Evolutionary conservation across 2,888 invertebrate genomes (phyloP).

Genomic region (Prostheceraeus crozeri): DNA sequence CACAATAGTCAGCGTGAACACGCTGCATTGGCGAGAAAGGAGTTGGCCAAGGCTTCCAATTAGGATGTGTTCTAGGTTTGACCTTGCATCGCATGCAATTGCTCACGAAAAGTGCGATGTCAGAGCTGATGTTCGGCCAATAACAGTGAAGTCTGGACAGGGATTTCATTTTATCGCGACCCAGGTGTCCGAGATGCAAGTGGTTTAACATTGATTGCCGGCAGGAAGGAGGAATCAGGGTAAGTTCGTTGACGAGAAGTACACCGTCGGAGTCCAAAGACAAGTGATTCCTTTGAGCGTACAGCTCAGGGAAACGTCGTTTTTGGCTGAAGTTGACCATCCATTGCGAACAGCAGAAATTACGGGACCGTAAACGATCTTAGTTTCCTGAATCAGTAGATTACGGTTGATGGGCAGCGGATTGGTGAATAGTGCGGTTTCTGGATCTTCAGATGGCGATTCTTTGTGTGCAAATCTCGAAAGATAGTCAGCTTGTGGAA

Average conservation of each 20-base stretch:
- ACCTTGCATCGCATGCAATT: too few relatives aligned
- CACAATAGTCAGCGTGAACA: slow-evolving; percentile 23
- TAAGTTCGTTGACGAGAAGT: neutral
- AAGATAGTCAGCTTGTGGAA: slow-evolving; percentile 15
- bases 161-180: slow-evolving; percentile 21
- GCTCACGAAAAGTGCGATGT: too few relatives aligned
- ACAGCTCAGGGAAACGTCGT: slow-evolving; percentile 1
- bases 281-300: neutral
- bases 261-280: slow-evolving; percentile 12
- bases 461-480: slow-evolving; percentile 4
- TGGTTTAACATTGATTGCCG: slow-evolving; percentile 3
- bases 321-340: slow-evolving; percentile 7
- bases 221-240: slow-evolving; percentile 17
- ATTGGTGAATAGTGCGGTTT: slow-evolving; percentile 7
- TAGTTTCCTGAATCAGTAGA: slow-evolving; percentile 3
- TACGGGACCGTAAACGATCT: neutral
- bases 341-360: slow-evolving; percentile 2
- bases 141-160: too few relatives aligned
- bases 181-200: slow-evolving; percentile 8
- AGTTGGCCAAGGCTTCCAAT: slow-evolving; percentile 19
- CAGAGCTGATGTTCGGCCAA: too few relatives aligned
- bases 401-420: slow-evolving; percentile 3
- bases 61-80: too few relatives aligned
- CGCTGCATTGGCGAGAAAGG: slow-evolving; percentile 20
- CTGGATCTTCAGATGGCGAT: neutral